phyloP scores from a whole-genome alignment of 1,140 invertebrate genomes.

The Berghia stephanieae region DNA sequence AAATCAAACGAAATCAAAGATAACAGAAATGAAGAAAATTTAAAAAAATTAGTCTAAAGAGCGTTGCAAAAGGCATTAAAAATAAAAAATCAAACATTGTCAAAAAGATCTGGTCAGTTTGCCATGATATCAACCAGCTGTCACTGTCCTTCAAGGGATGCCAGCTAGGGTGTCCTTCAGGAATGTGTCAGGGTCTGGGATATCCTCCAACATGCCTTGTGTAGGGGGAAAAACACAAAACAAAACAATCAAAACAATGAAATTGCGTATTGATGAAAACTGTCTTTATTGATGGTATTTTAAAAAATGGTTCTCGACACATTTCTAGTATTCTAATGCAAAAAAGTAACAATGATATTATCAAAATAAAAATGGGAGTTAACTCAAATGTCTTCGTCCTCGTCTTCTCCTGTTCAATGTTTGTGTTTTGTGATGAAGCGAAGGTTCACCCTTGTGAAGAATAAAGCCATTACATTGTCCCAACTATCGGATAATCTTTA shows the following conservation, averaged over 20 bases:
- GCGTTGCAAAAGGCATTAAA: background rate
- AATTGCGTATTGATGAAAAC: background rate
- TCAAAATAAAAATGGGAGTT: background rate
- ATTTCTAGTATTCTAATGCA: background rate
- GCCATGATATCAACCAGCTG: background rate
- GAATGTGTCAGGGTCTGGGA: slow-evolving; percentile 72
- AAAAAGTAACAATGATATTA: background rate
- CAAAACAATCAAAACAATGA: background rate
- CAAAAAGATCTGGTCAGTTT: background rate
- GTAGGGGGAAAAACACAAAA: too few relatives aligned
- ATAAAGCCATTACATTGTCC: too few relatives aligned
- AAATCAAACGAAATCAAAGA: background rate
- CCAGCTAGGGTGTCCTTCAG: slow-evolving; percentile 68
- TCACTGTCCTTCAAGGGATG: slow-evolving; percentile 36
- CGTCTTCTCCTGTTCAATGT: too few relatives aligned
- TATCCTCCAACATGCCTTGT: slow-evolving; percentile 75
- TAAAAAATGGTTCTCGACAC: background rate
- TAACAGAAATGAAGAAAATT: background rate
- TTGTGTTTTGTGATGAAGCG: too few relatives aligned
- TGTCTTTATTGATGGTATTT: background rate
- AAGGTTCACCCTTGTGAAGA: too few relatives aligned
- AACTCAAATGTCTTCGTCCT: too few relatives aligned
- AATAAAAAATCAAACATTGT: background rate
- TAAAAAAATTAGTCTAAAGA: background rate
- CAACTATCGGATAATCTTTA: too few relatives aligned